phyloP scores from a whole-genome alignment of 2,888 invertebrate species.

The Sphaerophoria rueppellii region DNA sequence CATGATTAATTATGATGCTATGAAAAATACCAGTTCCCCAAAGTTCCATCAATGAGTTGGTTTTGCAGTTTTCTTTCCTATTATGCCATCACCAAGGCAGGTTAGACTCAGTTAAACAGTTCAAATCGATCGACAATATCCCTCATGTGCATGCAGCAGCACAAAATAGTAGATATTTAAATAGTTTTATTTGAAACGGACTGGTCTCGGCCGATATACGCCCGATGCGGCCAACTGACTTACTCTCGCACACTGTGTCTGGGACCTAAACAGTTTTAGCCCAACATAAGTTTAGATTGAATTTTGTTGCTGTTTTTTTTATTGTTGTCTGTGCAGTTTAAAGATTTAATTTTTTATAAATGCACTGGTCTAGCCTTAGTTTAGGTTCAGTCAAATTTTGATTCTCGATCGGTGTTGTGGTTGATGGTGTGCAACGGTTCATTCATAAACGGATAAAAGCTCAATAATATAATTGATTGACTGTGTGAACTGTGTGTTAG shows the following conservation, averaged over 20 bases:
- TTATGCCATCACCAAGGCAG: slow-evolving; percentile 42
- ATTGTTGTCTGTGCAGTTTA: slow-evolving; percentile 57
- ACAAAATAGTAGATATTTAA: neutral
- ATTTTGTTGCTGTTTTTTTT: slow-evolving; percentile 59
- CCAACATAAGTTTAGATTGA: slow-evolving; percentile 49
- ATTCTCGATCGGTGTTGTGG: slow-evolving; percentile 59
- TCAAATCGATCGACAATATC: slow-evolving; percentile 62
- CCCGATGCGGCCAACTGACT: slow-evolving; percentile 13
- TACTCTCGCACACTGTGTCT: neutral
- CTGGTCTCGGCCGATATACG: slow-evolving; percentile 36
- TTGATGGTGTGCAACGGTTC: slow-evolving; percentile 24
- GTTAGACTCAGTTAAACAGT: slow-evolving; percentile 52
- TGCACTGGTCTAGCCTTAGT: slow-evolving; percentile 59
- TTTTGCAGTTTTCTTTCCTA: neutral
- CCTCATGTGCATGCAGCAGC: slow-evolving; percentile 51
- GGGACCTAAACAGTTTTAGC: slow-evolving; percentile 26
- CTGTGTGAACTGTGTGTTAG: slow-evolving; percentile 36
- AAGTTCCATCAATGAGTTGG: slow-evolving; percentile 51
- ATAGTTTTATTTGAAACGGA: slow-evolving; percentile 59
- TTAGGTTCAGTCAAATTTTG: slow-evolving; percentile 70
- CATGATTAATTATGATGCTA: slow-evolving; percentile 52
- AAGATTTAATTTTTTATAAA: slow-evolving; percentile 62
- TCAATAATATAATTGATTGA: neutral
- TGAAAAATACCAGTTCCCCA: slow-evolving; percentile 37
- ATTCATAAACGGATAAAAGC: slow-evolving; percentile 39